Evolutionary conservation across 2,888 invertebrate genomes (phyloP), one percentile per base, ranked within the genome.

Genomic region (Epirrhoe tristata): DNA sequence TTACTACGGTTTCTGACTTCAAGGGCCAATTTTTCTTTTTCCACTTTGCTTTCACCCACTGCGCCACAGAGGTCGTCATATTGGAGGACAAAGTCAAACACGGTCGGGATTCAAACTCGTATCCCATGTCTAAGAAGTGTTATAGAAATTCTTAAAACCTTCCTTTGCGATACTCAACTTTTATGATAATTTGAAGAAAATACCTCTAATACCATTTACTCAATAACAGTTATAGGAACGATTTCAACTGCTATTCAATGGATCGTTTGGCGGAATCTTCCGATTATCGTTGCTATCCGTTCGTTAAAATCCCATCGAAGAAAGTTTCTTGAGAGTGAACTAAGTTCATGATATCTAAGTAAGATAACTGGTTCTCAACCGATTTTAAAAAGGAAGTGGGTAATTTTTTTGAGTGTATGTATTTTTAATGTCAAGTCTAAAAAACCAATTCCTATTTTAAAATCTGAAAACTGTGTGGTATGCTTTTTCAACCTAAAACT

Each of bases 241-340:
- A 53, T 65, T 63, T 39, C 17, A 61, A 65, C 51, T 58, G 53
- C 56, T 39, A 46, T 60, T 58, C 63, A 71, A 67, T 67, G 52
- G 62, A 58, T 56, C 55, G 52, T 66, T 71, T 54, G 12, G 51
- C 31, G 58, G 54, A 65, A 63, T 68, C 46, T 69, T 55, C 8
- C 50, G 50, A 51, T 62, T 52, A 52, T 59, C 53, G 53, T 10
- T 7, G 48, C 59, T 69, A 66, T 70, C 60, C 31, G 57, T 62
- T 67, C 71, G 66, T 71, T 70, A 71, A 61, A 69, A 63, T 63
- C 54, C 52, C 61, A 69, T 67, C 55, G 39, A 46, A 53, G n/a
- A 46, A 58, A 17, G 31, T 32, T 53, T 14, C n/a, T 34, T 34
- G 34, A 48, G 7, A n/a, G 5, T n/a, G 16, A 43, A 10, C 39